Base-by-base conservation (phyloP, 2,797 vertebrate genomes). In the Chelon auratus region DNA sequence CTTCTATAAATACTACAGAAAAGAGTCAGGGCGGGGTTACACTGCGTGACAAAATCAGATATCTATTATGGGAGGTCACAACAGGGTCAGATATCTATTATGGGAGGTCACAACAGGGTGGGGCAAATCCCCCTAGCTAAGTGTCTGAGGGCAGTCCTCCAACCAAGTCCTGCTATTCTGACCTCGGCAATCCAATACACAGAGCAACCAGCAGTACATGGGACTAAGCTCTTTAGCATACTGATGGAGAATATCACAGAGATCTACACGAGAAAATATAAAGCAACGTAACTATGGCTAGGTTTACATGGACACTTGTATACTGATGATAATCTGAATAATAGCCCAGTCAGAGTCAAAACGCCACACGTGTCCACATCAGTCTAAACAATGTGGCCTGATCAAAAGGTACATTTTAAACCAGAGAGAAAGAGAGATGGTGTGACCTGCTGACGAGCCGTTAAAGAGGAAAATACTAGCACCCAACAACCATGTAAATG, bases 1-100 rank as follows among this genome's bases (percentile, higher is more conserved):
- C 62, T 67, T 79, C 88, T 88, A 92, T 87, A 82, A 87, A 92
- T 89, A 91, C 58, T 30, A 56, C 71, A 83, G 67, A 74, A 76
- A 73, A 83, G 55, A 55, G 48, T 72, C 58, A 65, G 62, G 10
- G 58, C 74, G 60, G 61, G 80, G 65, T 72, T 83, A 72, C 75
- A 70, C 68, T 80, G 80, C 72, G 64, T 76, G 84, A 85, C 71
- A 89, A 85, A 90, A 87, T 53, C 52, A 70, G 73, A 74, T 81
- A 74, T 89, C 75, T 52, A 68, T 92, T 80, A 82, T 67, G 69
- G 54, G 33, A 62, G 62, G 59, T 66, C 61, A 75, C 51, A 72
- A 80, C 56, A 55, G 48, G 72, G 59, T 81, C 52, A 70, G 73
- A 74, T 81, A 74, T 89, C 75, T 52, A 68, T 92, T 80, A 82